Base-by-base conservation (phyloP, 2,888 invertebrate species). In the Ormyrus thymus region DNA sequence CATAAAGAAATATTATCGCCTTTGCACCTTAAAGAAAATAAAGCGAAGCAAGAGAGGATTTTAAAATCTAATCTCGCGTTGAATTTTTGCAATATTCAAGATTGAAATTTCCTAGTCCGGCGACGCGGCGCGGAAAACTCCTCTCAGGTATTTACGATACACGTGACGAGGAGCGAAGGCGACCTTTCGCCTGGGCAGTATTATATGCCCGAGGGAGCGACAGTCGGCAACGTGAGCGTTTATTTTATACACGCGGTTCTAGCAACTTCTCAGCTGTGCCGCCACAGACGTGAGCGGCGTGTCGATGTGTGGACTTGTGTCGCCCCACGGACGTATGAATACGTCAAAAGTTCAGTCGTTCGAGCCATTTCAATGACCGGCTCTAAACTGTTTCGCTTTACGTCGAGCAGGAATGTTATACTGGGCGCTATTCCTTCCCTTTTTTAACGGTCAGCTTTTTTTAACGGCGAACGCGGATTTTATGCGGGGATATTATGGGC, bases 211-310 rank as follows among this genome's bases (percentile, higher is more conserved):
- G 15, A 6, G 75, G 75, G 75, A 75, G 59, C 56, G 29, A 13
- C 59, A 43, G 43, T 3, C 45, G 69, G 46, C 43, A 15, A 6
- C 58, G 53, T 48, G 59, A 43, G 70, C 76, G 76, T 76, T 76
- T 76, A 76, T 76, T 76, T 76, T 76, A 76, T 70, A 69, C 69
- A 65, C 50, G 1, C 51, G 53, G n/a, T 11, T 11, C 53, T 50
- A 13, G 69, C 53, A 53, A 69, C 75, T 76, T 70, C 56, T 70
- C 50, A 11, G 15, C 55, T 66, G 58, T 10, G n/a, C 29, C n/a
- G 58, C 56, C 45, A 56, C 53, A 48, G 10, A 50, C 15, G 29
- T 7, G 51, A 11, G 2, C 5, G 46, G 13, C 50, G 13, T 48
- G 56, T 64, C 59, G 50, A 71, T 46, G 62, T 64, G 46, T 9